Base-by-base conservation (phyloP, 2,797 vertebrate species). In the Xenops minutus region DNA sequence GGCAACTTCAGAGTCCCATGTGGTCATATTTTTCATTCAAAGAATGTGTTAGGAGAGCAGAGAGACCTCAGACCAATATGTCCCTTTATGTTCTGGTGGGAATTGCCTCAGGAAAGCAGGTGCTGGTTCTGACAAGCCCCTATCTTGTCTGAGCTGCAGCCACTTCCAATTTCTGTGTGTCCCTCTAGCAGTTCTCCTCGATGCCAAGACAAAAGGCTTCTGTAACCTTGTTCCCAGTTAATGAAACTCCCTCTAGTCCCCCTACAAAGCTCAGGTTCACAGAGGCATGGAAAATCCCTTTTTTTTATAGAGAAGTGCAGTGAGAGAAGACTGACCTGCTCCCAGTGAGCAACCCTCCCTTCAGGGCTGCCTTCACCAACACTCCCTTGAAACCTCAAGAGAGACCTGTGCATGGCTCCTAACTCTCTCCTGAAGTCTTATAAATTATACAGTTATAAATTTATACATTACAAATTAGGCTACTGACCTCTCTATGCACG, bases 271-370 rank as follows among this genome's bases (percentile, higher is more conserved):
- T 0, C 32, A 74, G 3, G 24, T 29, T 68, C 30, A 71, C 41
- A 82, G 63, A 62, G 54, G 20, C 67, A 92, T 12, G 13, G 39
- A 64, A 32, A 17, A 71, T 64, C 30, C 32, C 27, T 12, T 4
- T 0, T 56, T 83, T 87, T 67, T 5, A 51, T 32, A n/a, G 43
- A 48, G 51, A 56, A 22, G 15, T 2, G 2, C 51, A 48, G 10
- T 3, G 6, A 88, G 32, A 46, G 15, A 44, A 49, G 51, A 17
- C 10, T 37, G 49, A 59, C 54, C 19, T 2, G 0, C 24, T 75
- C 43, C 52, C 1, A 3, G 32, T 16, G 17, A 83, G 23, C 0
- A 0, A 46, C 41, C 44, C n/a, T 19, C 22, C 9, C 54, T 36
- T 22, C 0, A 1, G 64, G 36, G 22, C 37, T 77, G 43, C 82